Conservation (phyloP, 1,140 invertebrate species). For the Drosophila baimaii region DNA sequence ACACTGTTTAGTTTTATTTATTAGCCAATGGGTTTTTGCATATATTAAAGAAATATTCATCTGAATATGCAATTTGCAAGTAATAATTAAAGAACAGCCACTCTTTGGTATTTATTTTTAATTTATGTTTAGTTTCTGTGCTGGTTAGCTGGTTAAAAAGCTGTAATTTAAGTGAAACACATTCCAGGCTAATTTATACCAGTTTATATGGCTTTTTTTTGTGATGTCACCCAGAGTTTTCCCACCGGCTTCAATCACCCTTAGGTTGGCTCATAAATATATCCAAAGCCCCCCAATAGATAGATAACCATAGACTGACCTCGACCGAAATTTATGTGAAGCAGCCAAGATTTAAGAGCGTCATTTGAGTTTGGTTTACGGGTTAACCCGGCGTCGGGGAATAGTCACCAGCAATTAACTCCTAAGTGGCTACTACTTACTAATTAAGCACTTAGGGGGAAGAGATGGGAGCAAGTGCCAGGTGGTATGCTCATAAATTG, state of each 20-base stretch:
- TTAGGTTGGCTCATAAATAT: slow-evolving; percentile 32
- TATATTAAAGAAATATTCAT: too few relatives aligned
- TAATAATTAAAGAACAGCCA: slow-evolving; percentile 1
- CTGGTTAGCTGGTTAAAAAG: not conserved
- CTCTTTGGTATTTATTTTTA: not conserved
- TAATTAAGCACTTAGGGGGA: slow-evolving; percentile 29
- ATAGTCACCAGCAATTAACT: slow-evolving; percentile 13
- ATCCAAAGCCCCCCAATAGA: slow-evolving; percentile 12
- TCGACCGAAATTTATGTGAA: slow-evolving; percentile 45
- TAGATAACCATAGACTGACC: slow-evolving; percentile 23
- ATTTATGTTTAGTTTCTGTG: not conserved
- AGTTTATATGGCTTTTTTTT: not conserved
- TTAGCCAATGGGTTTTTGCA: not conserved
- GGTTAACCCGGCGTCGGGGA: not conserved
- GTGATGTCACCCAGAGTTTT: slow-evolving; percentile 49
- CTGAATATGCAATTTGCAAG: slow-evolving; percentile 3
- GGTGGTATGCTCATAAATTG: slow-evolving; percentile 36
- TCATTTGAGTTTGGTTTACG: slow-evolving; percentile 17
- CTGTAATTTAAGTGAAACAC: not conserved
- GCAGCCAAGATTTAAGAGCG: slow-evolving; percentile 36
- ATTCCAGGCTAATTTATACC: not conserved
- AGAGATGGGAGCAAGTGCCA: slow-evolving; percentile 26
- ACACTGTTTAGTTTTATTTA: not conserved
- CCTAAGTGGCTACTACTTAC: slow-evolving; percentile 9
- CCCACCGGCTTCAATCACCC: slow-evolving; percentile 42